Base-by-base conservation (phyloP, 2,113 vertebrate genomes). In the Physeter macrocephalus region DNA sequence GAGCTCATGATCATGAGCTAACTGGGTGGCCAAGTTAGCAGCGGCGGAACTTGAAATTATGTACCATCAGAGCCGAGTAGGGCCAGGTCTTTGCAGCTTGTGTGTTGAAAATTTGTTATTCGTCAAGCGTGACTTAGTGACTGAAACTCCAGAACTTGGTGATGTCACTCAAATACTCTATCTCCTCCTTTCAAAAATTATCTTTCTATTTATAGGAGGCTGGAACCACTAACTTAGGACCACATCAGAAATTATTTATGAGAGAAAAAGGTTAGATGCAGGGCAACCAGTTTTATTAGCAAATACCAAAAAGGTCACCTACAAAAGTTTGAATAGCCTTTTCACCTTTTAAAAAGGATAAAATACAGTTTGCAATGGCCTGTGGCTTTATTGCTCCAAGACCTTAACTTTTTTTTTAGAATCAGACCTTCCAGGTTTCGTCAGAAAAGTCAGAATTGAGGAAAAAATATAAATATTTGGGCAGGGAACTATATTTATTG, bases 251-350 rank as follows among this genome's bases (percentile, higher is more conserved):
- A 93, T 94, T 94, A 69, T 71, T 88, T 85, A 90, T 11, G 57
- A 57, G 14, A 62, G 71, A 36, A 59, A 92, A 54, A 74, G 29
- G 5, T 85, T 90, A 94, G 23, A 90, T 64, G 9, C 59, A 27
- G 8, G 34, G 57, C 61, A 96, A 81, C 25, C 29, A 77, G 31
- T 92, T 96, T 67, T 90, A 66, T 92, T 89, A 5, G 1, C 8
- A 95, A 94, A 90, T 90, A 83, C 21, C 31, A 93, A 88, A 95
- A 95, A 49, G 39, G 29, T 49, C 64, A 74, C n/a, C 25, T 93
- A 61, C 34, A 88, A 91, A 69, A 90, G 36, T 83, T 78, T 39
- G 14, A 72, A 93, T 66, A 64, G 18, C 11, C 46, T 82, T 90
- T 93, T 78, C 14, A 46, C 21, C 49, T 81, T 88, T 94, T 41